Evolutionary conservation across 1,140 invertebrate genomes (phyloP).

Genomic region (Zaprionus nigranus): DNA sequence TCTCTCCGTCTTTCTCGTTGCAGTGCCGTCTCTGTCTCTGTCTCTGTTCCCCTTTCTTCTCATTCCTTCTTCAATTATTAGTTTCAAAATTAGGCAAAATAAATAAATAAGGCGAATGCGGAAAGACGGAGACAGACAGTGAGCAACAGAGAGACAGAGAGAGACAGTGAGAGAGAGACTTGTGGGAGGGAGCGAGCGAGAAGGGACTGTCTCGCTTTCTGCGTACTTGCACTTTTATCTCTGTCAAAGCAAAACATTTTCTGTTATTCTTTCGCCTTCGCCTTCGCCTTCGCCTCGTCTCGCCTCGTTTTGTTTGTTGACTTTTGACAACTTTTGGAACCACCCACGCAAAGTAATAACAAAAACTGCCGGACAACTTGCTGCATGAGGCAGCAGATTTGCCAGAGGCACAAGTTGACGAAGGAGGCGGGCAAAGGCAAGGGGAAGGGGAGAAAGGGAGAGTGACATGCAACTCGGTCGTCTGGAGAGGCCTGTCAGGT

Average conservation of each 20-base stretch:
- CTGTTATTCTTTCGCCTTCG: background rate
- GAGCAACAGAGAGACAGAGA: background rate
- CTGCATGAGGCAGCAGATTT: conserved; percentile 39
- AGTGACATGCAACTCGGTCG: conserved; percentile 12
- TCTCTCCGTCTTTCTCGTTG: background rate
- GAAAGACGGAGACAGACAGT: background rate
- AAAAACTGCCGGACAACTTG: background rate
- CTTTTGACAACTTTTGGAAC: conserved; percentile 26
- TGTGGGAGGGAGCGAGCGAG: background rate
- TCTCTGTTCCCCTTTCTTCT: background rate
- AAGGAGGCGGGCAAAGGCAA: no score
- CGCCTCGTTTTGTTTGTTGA: conserved; percentile 35
- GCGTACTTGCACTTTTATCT: conserved; percentile 5
- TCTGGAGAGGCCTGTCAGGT: conserved; percentile 28
- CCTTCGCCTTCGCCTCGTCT: background rate
- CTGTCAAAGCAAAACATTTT: conserved; percentile 28
- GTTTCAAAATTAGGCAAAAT: conserved; percentile 9
- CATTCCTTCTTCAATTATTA: background rate
- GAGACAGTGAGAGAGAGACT: background rate
- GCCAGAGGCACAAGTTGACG: no score
- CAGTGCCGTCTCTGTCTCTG: conserved; percentile 28
- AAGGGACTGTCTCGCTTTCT: background rate
- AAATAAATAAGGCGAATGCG: background rate
- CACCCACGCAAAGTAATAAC: conserved; percentile 9
- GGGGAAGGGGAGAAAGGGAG: background rate